Percentiles rank a stretch among this genome's conserved stretches.
phyloP scores from a whole-genome alignment of 1,140 invertebrate species.

The Charaxes varanes region DNA sequence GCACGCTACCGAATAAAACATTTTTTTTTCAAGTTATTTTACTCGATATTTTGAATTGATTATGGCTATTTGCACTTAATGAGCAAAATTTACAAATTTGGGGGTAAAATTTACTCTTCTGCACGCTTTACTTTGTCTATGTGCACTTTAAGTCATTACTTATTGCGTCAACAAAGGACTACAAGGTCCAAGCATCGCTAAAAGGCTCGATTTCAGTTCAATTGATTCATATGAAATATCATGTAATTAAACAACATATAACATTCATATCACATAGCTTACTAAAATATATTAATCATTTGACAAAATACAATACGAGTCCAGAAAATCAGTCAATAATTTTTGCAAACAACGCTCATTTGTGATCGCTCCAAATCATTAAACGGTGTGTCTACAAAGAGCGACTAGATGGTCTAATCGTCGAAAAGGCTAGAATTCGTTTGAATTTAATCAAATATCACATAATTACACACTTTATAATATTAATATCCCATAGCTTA shows the following conservation, averaged over 20 bases:
- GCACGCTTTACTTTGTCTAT: too few species aligned
- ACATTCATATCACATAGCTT: conserved; percentile 11
- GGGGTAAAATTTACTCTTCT: too few species aligned
- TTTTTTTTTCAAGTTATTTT: too few species aligned
- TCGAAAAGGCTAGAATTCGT: conserved; percentile 47
- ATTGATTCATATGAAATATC: too few species aligned
- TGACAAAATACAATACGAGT: conserved; percentile 44
- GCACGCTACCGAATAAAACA: too few species aligned
- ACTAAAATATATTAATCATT: conserved; percentile 47
- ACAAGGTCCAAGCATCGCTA: too few species aligned
- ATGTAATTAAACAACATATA: not conserved
- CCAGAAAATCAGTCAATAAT: conserved; percentile 57
- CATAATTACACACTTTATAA: not conserved
- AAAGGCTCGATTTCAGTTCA: too few species aligned
- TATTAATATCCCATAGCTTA: conserved; percentile 15
- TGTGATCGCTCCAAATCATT: conserved; percentile 65
- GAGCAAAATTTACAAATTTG: too few species aligned
- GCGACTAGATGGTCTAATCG: conserved; percentile 53
- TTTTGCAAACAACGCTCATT: conserved; percentile 61
- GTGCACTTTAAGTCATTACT: too few species aligned
- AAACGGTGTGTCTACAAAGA: conserved; percentile 54
- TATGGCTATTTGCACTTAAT: too few species aligned
- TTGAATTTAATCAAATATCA: conserved; percentile 39
- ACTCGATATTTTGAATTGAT: too few species aligned
- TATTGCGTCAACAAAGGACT: too few species aligned